Conservation (phyloP, 2,113 vertebrate species). For the Pica pica region DNA sequence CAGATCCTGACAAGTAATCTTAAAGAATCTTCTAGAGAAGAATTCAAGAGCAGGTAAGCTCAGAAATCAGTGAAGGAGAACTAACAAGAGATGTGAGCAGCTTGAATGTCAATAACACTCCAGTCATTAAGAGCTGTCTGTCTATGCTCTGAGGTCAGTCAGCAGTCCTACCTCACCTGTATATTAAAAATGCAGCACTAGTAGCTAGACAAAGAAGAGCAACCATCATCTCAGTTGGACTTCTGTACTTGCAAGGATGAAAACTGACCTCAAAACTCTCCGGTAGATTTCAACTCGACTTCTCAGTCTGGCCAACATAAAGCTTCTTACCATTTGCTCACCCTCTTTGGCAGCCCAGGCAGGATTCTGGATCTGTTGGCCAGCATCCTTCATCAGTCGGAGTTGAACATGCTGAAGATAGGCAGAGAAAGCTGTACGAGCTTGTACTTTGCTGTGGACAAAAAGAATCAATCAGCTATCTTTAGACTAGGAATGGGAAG, state of each 20-base stretch:
- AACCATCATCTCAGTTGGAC: not conserved
- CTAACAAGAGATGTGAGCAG: not conserved
- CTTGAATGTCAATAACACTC: not conserved
- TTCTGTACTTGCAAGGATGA: not conserved
- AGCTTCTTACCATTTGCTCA: constrained; percentile 89
- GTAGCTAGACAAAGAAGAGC: not conserved
- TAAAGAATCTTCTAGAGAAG: not conserved
- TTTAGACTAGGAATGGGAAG: not conserved
- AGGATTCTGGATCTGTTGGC: constrained; percentile 66
- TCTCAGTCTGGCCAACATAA: not conserved
- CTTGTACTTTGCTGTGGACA: constrained; percentile 89
- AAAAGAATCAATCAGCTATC: not conserved
- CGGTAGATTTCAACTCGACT: not conserved
- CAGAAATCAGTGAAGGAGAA: not conserved
- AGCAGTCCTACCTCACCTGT: not conserved
- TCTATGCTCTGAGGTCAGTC: not conserved
- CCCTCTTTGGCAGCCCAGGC: constrained; percentile 83
- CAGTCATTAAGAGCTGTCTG: not conserved
- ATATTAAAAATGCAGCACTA: not conserved
- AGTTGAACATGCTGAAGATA: constrained; percentile 90
- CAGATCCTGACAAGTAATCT: not conserved
- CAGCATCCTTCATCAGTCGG: constrained; percentile 82
- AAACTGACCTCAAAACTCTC: not conserved
- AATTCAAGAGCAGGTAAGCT: not conserved
- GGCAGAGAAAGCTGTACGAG: constrained; percentile 89